Conservation (phyloP, 2,888 invertebrate species). For the Brenthis hecate region DNA sequence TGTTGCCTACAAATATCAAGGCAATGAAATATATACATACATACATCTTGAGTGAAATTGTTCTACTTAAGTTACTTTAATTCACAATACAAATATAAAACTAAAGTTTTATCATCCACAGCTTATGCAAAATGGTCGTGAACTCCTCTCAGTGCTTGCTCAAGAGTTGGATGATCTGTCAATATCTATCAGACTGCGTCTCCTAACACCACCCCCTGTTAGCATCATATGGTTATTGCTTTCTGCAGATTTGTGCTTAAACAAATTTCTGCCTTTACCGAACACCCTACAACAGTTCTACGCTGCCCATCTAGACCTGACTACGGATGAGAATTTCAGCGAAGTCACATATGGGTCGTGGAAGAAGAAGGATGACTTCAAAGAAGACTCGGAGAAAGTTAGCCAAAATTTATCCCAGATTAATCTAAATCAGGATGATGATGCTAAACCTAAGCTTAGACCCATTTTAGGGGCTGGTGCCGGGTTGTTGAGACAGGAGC, state of each 20-base stretch:
- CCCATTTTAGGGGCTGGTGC: slow-evolving; percentile 75
- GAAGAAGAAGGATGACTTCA: slow-evolving; percentile 64
- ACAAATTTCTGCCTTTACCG: slow-evolving; percentile 73
- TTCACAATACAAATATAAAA: not conserved
- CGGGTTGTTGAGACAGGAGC: slow-evolving; percentile 62
- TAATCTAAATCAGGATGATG: slow-evolving; percentile 63
- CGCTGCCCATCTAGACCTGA: slow-evolving; percentile 68
- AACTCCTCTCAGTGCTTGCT: slow-evolving; percentile 63
- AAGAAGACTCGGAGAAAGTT: slow-evolving; percentile 52
- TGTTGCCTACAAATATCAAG: no score
- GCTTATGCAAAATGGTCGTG: slow-evolving; percentile 77
- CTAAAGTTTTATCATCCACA: slow-evolving; percentile 46
- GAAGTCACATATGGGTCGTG: slow-evolving; percentile 75
- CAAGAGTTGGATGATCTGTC: slow-evolving; percentile 71
- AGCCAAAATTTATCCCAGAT: slow-evolving; percentile 64
- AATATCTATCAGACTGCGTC: slow-evolving; percentile 65
- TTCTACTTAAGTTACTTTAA: not conserved
- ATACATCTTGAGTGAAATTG: no score
- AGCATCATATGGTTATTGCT: slow-evolving; percentile 72
- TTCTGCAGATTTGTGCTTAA: slow-evolving; percentile 70
- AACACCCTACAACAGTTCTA: slow-evolving; percentile 75
- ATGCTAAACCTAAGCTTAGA: slow-evolving; percentile 67
- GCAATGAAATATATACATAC: no score
- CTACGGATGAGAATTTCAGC: slow-evolving; percentile 64
- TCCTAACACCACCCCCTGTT: slow-evolving; percentile 65